Evolutionary conservation across 2,888 invertebrate genomes (phyloP), one percentile per base, ranked within the genome.

Genomic region (Pseudanteris insignis): DNA sequence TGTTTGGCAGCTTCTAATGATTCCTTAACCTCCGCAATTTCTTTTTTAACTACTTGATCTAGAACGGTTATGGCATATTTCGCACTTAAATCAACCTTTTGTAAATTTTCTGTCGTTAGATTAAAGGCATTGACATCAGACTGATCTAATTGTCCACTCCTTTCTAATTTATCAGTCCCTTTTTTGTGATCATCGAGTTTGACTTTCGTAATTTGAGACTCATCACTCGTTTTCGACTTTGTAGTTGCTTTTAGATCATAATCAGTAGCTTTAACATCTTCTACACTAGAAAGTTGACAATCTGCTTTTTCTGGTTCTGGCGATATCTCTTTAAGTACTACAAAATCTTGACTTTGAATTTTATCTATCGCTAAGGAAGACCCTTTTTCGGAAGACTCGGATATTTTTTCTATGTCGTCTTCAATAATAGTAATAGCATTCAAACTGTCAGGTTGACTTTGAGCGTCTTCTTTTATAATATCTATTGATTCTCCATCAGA

Each of bases 21-120:
- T 71, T 89, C 87, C 71, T 89, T 86, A 30, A 88, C 87, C 81
- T 89, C 89, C 69, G 87, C 86, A 38, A 89, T 85, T 66, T 89
- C 86, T 81, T 88, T 87, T 75, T 88, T 86, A 53, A 87, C 85
- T 72, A 86, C 81, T 63, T 81, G 77, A 64, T 78, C 75, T n/a
- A 80, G 53, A 4, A 78, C 77, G 3, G 76, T 77, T 41, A 77
- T 76, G 6, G 77, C 78, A 48, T 77, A 78, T 11, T 75, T 69
- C 2, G 78, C 67, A 33, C 77, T 78, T 38, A 77, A 67, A 77
- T 79, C 77, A 12, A 78, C 76, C 18, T 64, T 73, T 30, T 72
- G 55, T 24, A 68, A 57, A 44, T 77, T 76, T 40, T 78, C 77
- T 58, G 76, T 77, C 37, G 70, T 78, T 26, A 83, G 81, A 69